Conservation (phyloP, 92 coral and sea anemone genomes). For the Micromussa lordhowensis region DNA sequence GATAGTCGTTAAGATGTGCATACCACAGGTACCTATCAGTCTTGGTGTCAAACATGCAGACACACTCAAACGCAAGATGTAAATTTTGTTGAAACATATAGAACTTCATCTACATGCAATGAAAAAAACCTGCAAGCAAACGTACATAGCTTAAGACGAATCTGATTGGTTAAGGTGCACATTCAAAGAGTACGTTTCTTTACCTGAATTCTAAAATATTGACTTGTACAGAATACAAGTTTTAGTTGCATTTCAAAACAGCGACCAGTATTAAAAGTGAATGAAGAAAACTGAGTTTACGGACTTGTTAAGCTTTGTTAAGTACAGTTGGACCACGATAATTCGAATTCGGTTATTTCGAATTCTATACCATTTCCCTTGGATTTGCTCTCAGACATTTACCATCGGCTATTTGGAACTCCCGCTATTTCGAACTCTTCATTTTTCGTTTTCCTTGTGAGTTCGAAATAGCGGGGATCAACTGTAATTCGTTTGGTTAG, state of each 20-base stretch:
- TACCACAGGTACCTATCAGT: background rate
- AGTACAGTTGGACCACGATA: no score
- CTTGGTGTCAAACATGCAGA: background rate
- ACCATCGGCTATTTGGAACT: no score
- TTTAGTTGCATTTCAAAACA: background rate
- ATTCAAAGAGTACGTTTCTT: background rate
- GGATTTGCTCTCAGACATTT: no score
- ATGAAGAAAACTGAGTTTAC: background rate
- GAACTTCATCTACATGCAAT: background rate
- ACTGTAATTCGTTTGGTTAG: no score
- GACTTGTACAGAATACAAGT: background rate
- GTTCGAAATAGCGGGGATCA: no score
- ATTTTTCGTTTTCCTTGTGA: no score
- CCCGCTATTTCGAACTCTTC: no score
- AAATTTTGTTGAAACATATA: background rate
- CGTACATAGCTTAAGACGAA: background rate
- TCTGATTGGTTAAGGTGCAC: background rate
- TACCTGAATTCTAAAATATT: no score
- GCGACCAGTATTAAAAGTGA: background rate
- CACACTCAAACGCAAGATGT: background rate
- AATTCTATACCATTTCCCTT: no score
- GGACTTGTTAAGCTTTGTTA: background rate
- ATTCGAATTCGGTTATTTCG: no score
- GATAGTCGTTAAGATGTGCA: background rate
- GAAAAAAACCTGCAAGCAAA: background rate